Conservation (phyloP, 2,113 vertebrate species). For the Nothoprocta perdicaria region DNA sequence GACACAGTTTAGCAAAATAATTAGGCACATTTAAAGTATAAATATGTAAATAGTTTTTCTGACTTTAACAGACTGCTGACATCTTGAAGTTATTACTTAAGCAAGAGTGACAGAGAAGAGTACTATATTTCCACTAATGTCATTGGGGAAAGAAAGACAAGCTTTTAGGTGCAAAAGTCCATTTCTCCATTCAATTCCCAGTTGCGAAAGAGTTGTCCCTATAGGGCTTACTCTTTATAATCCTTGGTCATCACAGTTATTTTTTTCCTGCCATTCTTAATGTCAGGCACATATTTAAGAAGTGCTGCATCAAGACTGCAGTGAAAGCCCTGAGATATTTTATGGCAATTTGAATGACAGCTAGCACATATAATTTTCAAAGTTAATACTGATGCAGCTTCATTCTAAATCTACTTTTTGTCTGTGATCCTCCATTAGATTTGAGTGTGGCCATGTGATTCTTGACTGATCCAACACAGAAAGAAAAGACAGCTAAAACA, state of each 20-base stretch:
- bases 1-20: neutral
- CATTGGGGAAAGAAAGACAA: neutral
- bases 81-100: neutral
- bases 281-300: neutral
- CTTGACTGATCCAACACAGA: fast-evolving
- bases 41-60: neutral
- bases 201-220: neutral
- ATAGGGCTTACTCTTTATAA: neutral
- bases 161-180: neutral
- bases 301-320: neutral
- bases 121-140: neutral
- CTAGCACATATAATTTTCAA: neutral
- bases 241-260: fast-evolving
- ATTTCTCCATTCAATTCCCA: neutral
- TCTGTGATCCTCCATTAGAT: neutral
- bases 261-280: neutral
- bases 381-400: neutral
- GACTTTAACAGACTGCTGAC: neutral
- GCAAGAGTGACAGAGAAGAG: fast-evolving
- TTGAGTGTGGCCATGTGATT: neutral
- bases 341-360: neutral
- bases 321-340: neutral
- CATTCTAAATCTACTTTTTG: neutral
- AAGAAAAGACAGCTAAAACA: neutral
- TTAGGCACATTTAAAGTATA: neutral